phyloP scores from a whole-genome alignment of 2,888 invertebrate species.

The Eupithecia dodoneata region DNA sequence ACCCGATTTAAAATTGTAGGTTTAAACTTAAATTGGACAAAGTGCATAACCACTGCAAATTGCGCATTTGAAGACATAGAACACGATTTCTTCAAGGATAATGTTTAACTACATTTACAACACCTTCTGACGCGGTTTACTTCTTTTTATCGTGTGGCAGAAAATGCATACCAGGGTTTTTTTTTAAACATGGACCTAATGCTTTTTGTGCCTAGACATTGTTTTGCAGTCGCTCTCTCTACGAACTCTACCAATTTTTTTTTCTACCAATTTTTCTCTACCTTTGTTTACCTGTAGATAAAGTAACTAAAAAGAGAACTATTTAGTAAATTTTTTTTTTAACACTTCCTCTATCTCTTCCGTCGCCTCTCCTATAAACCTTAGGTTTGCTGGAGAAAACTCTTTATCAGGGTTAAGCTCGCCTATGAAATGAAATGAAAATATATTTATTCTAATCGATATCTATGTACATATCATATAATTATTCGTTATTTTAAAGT shows the following conservation, averaged over 20 bases:
- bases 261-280: too few relatives aligned
- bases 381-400: too few relatives aligned
- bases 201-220: background rate
- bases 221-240: background rate
- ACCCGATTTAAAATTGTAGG: conserved; percentile 49
- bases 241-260: background rate
- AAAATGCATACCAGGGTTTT: conserved; percentile 1
- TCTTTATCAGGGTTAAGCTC: too few relatives aligned
- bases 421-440: too few relatives aligned
- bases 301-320: too few relatives aligned
- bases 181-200: background rate
- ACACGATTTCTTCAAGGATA: conserved; percentile 74
- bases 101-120: conserved; percentile 50
- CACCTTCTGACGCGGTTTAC: conserved; percentile 25
- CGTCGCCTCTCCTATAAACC: too few relatives aligned
- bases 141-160: conserved; percentile 21
- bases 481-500: too few relatives aligned
- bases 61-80: conserved; percentile 65
- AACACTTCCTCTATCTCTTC: too few relatives aligned
- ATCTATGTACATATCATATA: too few relatives aligned
- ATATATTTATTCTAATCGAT: too few relatives aligned
- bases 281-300: background rate
- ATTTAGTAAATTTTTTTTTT: too few relatives aligned
- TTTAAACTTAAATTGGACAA: conserved; percentile 58
- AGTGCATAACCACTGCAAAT: conserved; percentile 64